phyloP scores from a whole-genome alignment of 2,113 vertebrate genomes.

The Rousettus leschenaultii region DNA sequence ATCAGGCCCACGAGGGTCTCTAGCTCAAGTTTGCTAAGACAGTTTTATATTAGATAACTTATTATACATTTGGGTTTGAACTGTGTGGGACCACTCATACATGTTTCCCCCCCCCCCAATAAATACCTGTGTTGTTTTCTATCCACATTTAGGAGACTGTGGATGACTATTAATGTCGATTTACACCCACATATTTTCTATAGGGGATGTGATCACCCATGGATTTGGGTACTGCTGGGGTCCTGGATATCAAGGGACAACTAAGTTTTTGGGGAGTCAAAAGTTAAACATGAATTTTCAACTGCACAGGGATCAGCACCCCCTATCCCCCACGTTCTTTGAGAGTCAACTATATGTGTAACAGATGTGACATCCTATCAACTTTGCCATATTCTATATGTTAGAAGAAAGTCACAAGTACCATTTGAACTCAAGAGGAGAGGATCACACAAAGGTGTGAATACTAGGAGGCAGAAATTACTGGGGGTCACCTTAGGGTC shows the following conservation, averaged over 20 bases:
- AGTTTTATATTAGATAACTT: neutral
- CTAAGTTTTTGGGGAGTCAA: neutral
- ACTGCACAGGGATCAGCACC: neutral
- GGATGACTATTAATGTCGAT: neutral
- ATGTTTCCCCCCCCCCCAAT: neutral
- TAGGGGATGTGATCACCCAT: neutral
- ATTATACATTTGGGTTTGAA: neutral
- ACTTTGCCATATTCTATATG: neutral
- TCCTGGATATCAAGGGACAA: neutral
- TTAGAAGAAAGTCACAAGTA: neutral
- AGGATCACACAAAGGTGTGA: neutral
- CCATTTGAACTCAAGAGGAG: neutral
- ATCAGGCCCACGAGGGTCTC: neutral
- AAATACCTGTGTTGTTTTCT: neutral
- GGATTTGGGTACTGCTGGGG: neutral
- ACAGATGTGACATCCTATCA: neutral
- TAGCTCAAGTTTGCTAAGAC: neutral
- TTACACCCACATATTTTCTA: neutral
- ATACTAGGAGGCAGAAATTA: neutral
- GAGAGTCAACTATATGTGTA: neutral
- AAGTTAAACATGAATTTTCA: neutral
- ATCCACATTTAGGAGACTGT: neutral
- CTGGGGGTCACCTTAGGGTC: neutral
- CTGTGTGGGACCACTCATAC: neutral
- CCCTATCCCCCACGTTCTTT: neutral